Base-by-base conservation (phyloP, 2,888 invertebrate species). In the Drepana falcataria region DNA sequence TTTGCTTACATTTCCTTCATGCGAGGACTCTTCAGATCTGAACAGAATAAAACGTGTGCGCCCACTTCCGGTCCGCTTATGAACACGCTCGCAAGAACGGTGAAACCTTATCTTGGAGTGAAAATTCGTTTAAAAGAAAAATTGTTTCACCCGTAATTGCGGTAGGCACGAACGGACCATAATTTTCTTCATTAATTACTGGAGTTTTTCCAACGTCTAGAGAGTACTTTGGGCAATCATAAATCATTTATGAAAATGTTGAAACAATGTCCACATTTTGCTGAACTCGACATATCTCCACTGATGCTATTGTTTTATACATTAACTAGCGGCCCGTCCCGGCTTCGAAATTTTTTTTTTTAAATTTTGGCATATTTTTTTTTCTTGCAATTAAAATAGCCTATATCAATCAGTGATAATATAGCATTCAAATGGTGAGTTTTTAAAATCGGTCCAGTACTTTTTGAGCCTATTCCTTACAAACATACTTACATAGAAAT, bases 101-200 rank as follows among this genome's bases (percentile, higher is more conserved):
- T 52, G 52, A 57, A 55, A 55, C 48, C 52, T 61, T 60, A 58
- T 52, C 51, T 21, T 51, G 52, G 55, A 56, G 61, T 54, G 47
- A 58, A 68, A 67, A 68, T 67, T 69, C 57, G 59, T 55, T 60
- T 52, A n/a, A 5, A 60, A 66, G 61, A 69, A 67, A 69, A 65
- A 71, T 64, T 57, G 56, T 59, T 55, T 57, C 51, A 48, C 48
- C 58, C 55, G 33, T 68, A 71, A 71, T 65, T 62, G 59, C 55
- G 57, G 61, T 49, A 51, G 59, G 51, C 66, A 61, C 60, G 63
- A 61, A 59, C 53, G 58, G 56, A 62, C 54, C 51, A 51, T 56
- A 34, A 53, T 51, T 54, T 51, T 47, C 51, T 40, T 48, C 55
- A 51, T 56, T 48, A 54, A 51, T 55, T 44, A 40, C 33, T 5